phyloP scores from a whole-genome alignment of 2,888 invertebrate species.

The Pollenia amentaria region DNA sequence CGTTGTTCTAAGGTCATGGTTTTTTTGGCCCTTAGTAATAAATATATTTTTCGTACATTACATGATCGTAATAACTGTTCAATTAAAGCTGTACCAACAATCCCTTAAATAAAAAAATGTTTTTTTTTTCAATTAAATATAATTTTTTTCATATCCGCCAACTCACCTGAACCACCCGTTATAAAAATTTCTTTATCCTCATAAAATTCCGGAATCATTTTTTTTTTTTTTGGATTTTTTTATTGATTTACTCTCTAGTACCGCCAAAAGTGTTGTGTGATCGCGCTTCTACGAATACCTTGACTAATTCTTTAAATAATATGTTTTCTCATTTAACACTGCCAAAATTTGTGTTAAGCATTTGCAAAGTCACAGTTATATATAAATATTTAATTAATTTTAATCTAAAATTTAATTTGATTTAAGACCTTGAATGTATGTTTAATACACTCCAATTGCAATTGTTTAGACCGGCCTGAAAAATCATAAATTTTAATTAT shows the following conservation, averaged over 20 bases:
- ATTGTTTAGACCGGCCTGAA: too few species aligned
- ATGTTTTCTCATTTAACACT: too few species aligned
- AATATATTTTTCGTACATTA: constrained; percentile 90
- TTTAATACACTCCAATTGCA: too few species aligned
- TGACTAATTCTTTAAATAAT: too few species aligned
- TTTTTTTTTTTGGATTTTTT: background rate
- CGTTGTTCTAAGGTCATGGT: constrained; percentile 88
- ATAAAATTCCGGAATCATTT: constrained; percentile 86
- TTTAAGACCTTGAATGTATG: too few species aligned
- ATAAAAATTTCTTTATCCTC: constrained; percentile 90
- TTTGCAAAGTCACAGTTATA: too few species aligned
- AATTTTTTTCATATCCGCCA: background rate
- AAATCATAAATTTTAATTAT: too few species aligned
- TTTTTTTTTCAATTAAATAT: too few species aligned
- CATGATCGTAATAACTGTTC: constrained; percentile 95
- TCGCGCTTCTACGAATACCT: too few species aligned
- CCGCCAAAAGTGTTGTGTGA: background rate
- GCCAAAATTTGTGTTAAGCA: too few species aligned
- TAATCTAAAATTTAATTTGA: too few species aligned
- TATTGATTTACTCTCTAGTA: background rate
- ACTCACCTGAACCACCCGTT: constrained; percentile 90
- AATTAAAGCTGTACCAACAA: constrained; percentile 94
- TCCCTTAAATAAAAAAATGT: constrained; percentile 86
- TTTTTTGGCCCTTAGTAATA: constrained; percentile 90
- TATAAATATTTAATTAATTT: too few species aligned